These are phyloP conservation scores for Eudemis profundana DNA, from an alignment of 2,888 invertebrate genomes.

Conservation along the genomic window DNA sequence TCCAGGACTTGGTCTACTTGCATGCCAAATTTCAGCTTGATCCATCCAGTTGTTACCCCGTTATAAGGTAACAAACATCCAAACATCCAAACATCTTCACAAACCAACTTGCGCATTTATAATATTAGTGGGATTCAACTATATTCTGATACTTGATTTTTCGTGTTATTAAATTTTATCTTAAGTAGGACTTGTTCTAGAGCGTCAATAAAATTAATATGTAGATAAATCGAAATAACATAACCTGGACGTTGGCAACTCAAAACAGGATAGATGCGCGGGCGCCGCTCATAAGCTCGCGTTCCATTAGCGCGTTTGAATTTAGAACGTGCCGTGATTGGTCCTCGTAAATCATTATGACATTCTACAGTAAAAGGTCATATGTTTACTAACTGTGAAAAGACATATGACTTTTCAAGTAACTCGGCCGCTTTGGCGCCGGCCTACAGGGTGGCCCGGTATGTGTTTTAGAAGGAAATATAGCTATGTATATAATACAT, in stretches of 20 bases:
- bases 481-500: background rate
- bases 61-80: too few relatives aligned
- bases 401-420: conserved; percentile 13
- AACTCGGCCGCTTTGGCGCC: conserved; percentile 13
- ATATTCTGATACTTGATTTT: too few relatives aligned
- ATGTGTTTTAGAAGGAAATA: background rate
- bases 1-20: too few relatives aligned
- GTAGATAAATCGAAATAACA: background rate
- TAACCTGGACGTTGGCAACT: conserved; percentile 58
- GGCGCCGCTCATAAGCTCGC: conserved; percentile 71
- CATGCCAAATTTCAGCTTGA: too few relatives aligned
- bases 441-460: conserved; percentile 17
- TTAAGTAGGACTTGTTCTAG: too few relatives aligned
- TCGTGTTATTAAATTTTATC: too few relatives aligned
- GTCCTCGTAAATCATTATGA: conserved; percentile 70
- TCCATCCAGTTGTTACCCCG: too few relatives aligned
- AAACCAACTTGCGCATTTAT: too few relatives aligned
- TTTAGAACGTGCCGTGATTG: conserved; percentile 77
- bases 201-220: background rate
- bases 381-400: conserved; percentile 10
- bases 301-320: conserved; percentile 82
- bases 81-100: too few relatives aligned
- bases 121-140: too few relatives aligned
- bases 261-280: conserved; percentile 63
- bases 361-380: conserved; percentile 58